Base-by-base conservation (phyloP, 2,888 invertebrate species). In the Melinopterus prodromus region DNA sequence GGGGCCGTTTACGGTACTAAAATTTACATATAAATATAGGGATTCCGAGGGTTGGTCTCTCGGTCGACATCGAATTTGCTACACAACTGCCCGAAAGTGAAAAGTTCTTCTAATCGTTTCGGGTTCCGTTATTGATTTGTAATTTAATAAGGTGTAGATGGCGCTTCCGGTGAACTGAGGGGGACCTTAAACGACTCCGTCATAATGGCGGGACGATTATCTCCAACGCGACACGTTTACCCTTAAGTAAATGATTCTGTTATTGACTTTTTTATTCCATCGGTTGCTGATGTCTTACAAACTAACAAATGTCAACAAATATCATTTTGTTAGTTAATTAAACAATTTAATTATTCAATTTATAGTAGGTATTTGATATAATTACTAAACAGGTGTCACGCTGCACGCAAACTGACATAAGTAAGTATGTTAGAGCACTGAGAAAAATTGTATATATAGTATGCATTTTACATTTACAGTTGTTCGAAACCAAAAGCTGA, bases 21-120 rank as follows among this genome's bases (percentile, higher is more conserved):
- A 53, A 53, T 53, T 53, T 53, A 53, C 53, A 53, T 53, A 53
- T 53, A 53, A 53, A 53, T 53, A 53, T 53, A 53, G 53, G 53
- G 53, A 53, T 53, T 53, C 9, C 9, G 53, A 53, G 9, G 53
- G 53, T 53, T 53, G 12, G 53, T 53, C 53, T 53, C 53, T 53
- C 12, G 53, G 53, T 53, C 53, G 9, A 2, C 53, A 53, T 53
- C 12, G 53, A 53, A 53, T 53, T 53, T 53, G 53, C 53, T 53
- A 53, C 53, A 53, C 53, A 53, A 53, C 7, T 53, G 12, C 12
- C 53, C 53, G 53, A 53, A 53, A 53, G 53, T 53, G 53, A 53
- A 53, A 53, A 53, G 53, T 53, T 53, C 53, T 12, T 53, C 9
- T 53, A 53, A 53, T 53, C 53, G 53, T 53, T 53, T 53, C 53